Evolutionary conservation across 2,113 vertebrate genomes (phyloP).

Genomic region (Ardeotis arabs): DNA sequence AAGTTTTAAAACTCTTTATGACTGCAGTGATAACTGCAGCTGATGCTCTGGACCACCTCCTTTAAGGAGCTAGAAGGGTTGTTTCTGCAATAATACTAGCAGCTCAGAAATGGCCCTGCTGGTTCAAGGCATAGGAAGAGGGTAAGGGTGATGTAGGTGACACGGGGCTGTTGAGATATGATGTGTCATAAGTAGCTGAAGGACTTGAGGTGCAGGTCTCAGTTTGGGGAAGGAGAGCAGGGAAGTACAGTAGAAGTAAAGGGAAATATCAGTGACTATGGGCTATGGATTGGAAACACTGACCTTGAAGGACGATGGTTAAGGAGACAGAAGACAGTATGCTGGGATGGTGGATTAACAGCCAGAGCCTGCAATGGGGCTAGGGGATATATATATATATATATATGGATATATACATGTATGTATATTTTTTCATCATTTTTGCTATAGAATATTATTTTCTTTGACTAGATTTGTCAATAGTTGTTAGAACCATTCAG

Average conservation of each 20-base stretch:
- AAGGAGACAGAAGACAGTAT: neutral
- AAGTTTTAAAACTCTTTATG: neutral
- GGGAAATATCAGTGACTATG: neutral
- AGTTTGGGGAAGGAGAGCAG: neutral
- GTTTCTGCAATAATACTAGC: neutral
- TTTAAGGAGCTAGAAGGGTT: neutral
- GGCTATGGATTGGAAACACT: neutral
- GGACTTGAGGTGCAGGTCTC: neutral
- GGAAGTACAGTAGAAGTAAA: neutral
- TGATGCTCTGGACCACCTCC: neutral
- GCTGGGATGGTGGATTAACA: neutral
- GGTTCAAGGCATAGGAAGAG: neutral
- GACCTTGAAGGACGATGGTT: neutral
- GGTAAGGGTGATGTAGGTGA: neutral
- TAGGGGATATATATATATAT: neutral
- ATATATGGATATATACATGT: accelerated
- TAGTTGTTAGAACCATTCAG: neutral
- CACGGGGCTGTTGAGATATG: neutral
- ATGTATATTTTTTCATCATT: neutral
- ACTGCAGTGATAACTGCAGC: neutral
- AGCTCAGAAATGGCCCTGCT: neutral
- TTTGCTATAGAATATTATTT: neutral
- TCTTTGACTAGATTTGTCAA: neutral
- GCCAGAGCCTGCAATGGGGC: neutral
- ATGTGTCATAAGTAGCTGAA: neutral